Conservation (phyloP, 2,113 vertebrate species). For the Melanerpes formicivorus region DNA sequence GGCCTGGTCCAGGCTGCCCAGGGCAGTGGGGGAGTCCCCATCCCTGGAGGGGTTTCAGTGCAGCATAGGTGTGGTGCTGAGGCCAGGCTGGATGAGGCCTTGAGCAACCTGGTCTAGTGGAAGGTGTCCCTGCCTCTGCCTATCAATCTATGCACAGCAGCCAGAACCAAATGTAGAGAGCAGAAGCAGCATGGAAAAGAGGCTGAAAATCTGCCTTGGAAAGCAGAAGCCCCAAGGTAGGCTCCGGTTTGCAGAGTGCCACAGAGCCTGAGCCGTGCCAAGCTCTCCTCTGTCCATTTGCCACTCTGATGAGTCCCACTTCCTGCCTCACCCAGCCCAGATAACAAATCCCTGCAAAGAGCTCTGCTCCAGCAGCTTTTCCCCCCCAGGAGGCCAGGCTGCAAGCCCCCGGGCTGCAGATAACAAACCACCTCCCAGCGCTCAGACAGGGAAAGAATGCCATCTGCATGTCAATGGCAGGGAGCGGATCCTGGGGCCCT, state of each 20-base stretch:
- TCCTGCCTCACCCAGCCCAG: not conserved
- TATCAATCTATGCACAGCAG: too few relatives aligned
- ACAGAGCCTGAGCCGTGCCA: not conserved
- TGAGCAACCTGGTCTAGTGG: too few relatives aligned
- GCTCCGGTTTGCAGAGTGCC: not conserved
- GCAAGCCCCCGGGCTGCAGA: not conserved
- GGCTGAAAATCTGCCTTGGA: too few relatives aligned
- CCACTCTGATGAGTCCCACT: not conserved
- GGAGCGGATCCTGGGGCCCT: not conserved
- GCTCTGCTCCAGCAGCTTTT: not conserved
- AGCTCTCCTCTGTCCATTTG: not conserved
- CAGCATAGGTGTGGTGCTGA: too few relatives aligned
- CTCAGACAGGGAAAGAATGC: not conserved
- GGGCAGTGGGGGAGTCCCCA: too few relatives aligned
- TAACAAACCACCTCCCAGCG: not conserved
- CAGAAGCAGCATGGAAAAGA: rapidly evolving
- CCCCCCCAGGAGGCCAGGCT: not conserved
- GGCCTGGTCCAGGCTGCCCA: too few relatives aligned
- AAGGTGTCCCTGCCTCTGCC: too few relatives aligned
- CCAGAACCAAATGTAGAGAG: not conserved
- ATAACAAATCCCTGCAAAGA: not conserved
- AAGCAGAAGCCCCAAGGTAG: not conserved
- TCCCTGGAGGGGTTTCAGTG: too few relatives aligned
- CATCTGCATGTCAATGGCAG: conserved; percentile 49
- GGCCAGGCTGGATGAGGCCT: too few relatives aligned